Conservation (phyloP, 2,113 vertebrate species). For the Mesoclemmys tuberculata region DNA sequence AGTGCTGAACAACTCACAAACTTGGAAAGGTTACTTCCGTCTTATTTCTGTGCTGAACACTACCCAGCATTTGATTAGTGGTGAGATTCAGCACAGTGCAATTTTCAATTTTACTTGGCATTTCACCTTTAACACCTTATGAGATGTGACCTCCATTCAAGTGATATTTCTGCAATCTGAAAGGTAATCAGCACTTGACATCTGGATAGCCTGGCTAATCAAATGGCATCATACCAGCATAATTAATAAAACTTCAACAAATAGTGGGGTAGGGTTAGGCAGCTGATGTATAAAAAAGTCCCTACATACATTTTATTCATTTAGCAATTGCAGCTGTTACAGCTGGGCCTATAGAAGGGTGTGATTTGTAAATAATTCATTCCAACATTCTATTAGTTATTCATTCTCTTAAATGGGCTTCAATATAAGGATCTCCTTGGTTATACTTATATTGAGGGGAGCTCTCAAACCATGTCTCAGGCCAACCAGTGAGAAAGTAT, state of each 20-base stretch:
- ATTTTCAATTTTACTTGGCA: neutral
- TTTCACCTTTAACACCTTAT: neutral
- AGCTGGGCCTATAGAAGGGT: neutral
- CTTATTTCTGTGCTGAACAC: neutral
- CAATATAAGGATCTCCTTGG: conserved; percentile 26
- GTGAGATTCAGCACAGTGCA: neutral
- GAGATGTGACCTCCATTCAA: neutral
- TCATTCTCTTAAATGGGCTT: conserved; percentile 56
- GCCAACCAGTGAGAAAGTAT: conserved; percentile 53
- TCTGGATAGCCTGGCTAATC: neutral
- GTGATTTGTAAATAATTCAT: conserved; percentile 36
- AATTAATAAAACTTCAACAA: neutral
- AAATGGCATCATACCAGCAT: neutral
- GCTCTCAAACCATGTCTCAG: conserved; percentile 12
- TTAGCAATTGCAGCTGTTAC: neutral
- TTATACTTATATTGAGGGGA: conserved; percentile 50
- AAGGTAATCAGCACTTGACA: neutral
- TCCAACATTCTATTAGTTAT: conserved; percentile 53
- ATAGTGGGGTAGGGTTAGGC: neutral
- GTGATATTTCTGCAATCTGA: neutral
- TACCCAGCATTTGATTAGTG: neutral
- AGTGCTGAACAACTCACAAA: fast-evolving
- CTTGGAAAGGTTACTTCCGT: neutral
- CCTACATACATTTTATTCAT: neutral
- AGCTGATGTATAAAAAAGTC: neutral